A percentile compares a stretch with the other conserved stretches of the same genome.
phyloP scores from a whole-genome alignment of 2,888 invertebrate genomes.

The Xylota sylvarum region DNA sequence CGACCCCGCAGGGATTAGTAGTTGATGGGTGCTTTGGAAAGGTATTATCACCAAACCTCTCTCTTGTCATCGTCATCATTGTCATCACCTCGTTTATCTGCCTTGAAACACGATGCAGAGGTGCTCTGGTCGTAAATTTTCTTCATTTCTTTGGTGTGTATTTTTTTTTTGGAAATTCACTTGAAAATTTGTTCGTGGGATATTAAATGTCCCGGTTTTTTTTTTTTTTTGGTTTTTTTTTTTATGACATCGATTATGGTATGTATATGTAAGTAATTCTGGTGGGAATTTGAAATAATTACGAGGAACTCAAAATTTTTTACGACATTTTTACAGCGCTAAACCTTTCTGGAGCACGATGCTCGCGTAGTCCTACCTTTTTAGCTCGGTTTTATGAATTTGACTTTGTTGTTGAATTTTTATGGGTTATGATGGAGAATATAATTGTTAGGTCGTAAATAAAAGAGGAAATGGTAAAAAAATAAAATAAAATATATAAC shows the following conservation, averaged over 20 bases:
- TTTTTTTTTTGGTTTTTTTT: constrained; percentile 37
- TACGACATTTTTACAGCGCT: constrained; percentile 52
- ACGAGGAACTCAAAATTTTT: constrained; percentile 41
- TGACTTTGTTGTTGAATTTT: constrained; percentile 15
- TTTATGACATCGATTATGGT: constrained; percentile 70
- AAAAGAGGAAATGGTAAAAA: neutral
- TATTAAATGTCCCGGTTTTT: constrained; percentile 56
- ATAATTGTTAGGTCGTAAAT: constrained; percentile 55
- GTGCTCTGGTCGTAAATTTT: constrained; percentile 53
- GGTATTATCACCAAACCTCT: constrained; percentile 48
- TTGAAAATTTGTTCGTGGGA: constrained; percentile 50
- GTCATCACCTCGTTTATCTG: constrained; percentile 74
- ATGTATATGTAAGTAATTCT: constrained; percentile 44
- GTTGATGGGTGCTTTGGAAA: constrained; percentile 48
- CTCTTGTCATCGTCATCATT: constrained; percentile 53
- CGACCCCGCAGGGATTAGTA: constrained; percentile 36
- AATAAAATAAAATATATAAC: neutral
- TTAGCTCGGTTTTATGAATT: constrained; percentile 22
- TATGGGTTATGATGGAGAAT: constrained; percentile 10
- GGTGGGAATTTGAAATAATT: constrained; percentile 69
- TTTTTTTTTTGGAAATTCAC: constrained; percentile 34
- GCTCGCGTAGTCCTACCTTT: neutral
- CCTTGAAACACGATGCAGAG: constrained; percentile 78
- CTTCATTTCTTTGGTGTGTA: constrained; percentile 4
- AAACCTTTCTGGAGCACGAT: constrained; percentile 19